Evolutionary conservation across 2,113 vertebrate species (phyloP).

Genomic region (Arizona elegans): DNA sequence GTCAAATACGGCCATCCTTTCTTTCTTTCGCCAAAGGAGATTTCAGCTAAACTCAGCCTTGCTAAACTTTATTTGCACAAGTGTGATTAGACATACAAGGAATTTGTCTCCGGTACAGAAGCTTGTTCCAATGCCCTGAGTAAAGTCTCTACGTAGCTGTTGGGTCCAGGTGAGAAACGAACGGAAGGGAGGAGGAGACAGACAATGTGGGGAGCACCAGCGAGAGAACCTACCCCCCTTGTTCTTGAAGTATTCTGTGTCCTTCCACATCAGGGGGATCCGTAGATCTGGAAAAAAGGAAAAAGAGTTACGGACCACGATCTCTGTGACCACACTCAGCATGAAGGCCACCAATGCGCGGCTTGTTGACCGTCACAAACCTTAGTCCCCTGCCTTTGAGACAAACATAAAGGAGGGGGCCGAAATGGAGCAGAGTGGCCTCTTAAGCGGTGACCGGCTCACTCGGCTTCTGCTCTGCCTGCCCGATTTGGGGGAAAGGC

Average conservation of each 20-base stretch:
- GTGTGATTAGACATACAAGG: too few species aligned
- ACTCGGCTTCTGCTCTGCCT: too few species aligned
- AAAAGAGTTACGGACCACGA: too few species aligned
- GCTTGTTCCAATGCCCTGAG: neutral
- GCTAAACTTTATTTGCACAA: too few species aligned
- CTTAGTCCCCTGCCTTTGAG: neutral
- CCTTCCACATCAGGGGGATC: conserved; percentile 97
- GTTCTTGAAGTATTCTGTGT: conserved; percentile 95
- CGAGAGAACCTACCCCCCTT: conserved; percentile 83
- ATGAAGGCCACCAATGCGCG: too few species aligned
- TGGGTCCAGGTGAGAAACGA: neutral
- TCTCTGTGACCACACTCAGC: too few species aligned
- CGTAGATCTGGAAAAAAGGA: conserved; percentile 78
- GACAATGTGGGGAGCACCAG: too few species aligned
- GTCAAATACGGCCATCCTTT: neutral
- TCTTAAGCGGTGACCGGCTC: fast-evolving
- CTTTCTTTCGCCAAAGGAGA: neutral
- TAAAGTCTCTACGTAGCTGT: neutral
- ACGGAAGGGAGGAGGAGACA: neutral
- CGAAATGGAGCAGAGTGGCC: neutral
- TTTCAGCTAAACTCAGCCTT: fast-evolving
- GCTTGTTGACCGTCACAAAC: neutral
- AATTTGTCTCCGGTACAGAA: neutral
- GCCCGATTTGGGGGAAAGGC: neutral
- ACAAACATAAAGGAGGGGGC: neutral